Percentiles rank a stretch among this genome's conserved stretches.
These are phyloP conservation scores for Ctenopoma multispine DNA, from an alignment of 2,797 vertebrate species.

Conservation along the genomic window DNA sequence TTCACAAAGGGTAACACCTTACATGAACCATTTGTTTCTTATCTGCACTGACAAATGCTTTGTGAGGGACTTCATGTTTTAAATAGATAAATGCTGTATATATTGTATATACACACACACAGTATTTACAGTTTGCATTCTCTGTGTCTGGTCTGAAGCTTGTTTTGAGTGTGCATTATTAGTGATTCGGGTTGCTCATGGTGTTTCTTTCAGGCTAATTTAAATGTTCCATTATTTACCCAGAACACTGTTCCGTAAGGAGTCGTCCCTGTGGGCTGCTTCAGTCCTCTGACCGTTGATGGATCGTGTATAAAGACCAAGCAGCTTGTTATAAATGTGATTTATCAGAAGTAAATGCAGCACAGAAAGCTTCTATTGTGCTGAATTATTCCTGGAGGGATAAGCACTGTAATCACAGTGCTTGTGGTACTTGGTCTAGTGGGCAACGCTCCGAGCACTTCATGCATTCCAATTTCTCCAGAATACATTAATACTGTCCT, in stretches of 20 bases:
- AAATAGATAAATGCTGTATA: too few species aligned
- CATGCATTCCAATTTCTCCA: constrained; percentile 57
- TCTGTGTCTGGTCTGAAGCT: too few species aligned
- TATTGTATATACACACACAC: too few species aligned
- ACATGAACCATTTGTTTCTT: too few species aligned
- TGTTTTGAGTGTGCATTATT: too few species aligned
- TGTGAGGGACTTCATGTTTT: too few species aligned
- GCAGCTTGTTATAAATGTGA: constrained; percentile 40
- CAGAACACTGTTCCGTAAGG: not conserved
- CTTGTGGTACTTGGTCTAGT: constrained; percentile 41
- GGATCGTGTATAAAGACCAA: constrained; percentile 13
- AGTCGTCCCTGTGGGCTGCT: not conserved
- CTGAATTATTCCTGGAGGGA: constrained; percentile 54
- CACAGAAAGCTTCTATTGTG: constrained; percentile 38
- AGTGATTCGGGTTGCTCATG: not conserved
- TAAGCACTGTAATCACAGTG: constrained; percentile 44
- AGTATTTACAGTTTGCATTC: too few species aligned
- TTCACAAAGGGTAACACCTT: too few species aligned
- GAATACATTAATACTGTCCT: constrained; percentile 68
- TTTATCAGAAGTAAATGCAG: constrained; percentile 45
- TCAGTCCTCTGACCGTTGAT: constrained; percentile 16
- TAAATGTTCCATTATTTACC: constrained; percentile 17
- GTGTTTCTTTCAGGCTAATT: not conserved
- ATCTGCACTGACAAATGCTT: too few species aligned
- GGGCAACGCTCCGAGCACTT: constrained; percentile 50